Percentiles rank a stretch among this genome's conserved stretches.
Evolutionary conservation across 1,140 invertebrate species (phyloP).

Genomic region (Drosophila jambulina): DNA sequence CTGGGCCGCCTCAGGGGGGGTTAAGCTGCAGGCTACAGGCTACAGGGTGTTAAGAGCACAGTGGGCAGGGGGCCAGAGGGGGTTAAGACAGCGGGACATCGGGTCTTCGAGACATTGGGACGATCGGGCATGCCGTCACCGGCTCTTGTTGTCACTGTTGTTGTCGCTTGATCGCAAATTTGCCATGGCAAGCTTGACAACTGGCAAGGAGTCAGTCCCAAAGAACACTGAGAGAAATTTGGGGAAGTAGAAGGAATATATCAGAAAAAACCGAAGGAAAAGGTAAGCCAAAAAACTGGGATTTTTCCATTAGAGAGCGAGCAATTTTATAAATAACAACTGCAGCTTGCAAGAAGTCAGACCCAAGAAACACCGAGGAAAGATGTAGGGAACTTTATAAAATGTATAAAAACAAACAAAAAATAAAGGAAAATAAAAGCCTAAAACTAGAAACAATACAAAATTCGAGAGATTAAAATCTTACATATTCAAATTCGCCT

Average conservation of each 20-base stretch:
- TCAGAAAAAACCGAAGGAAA: background rate
- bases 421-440: no score
- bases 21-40: background rate
- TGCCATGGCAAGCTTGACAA: constrained; percentile 81
- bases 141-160: constrained; percentile 81
- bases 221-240: background rate
- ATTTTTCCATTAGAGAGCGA: no score
- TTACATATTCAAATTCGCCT: no score
- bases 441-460: no score
- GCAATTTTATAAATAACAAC: no score
- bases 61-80: background rate
- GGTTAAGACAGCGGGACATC: background rate
- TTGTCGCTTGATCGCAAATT: constrained; percentile 83
- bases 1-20: background rate
- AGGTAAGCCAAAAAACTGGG: no score
- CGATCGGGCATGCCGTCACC: constrained; percentile 60
- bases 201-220: constrained; percentile 51
- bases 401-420: no score
- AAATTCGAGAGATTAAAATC: no score
- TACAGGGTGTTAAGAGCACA: constrained; percentile 1
- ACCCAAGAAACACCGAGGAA: no score
- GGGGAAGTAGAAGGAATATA: background rate
- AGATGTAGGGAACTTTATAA: no score
- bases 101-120: constrained; percentile 9
- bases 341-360: no score